A percentile compares a stretch with the other conserved stretches of the same genome.
These are phyloP conservation scores for Aldrovandia affinis DNA, from an alignment of 2,797 vertebrate genomes.

Conservation along the genomic window DNA sequence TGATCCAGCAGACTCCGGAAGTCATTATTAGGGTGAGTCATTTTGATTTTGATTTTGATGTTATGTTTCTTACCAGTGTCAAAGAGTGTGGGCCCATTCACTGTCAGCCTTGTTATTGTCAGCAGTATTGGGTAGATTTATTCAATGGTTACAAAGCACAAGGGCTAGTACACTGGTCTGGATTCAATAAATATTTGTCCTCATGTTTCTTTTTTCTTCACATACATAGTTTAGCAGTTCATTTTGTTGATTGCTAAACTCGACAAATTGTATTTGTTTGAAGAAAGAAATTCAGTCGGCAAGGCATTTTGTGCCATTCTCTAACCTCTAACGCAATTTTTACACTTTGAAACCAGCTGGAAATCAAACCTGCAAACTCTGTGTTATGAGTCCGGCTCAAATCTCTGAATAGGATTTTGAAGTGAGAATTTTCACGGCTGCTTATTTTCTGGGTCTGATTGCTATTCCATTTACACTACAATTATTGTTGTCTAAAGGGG, in stretches of 20 bases:
- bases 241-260: not conserved
- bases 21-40: conserved; percentile 90
- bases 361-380: too few species aligned
- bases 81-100: not conserved
- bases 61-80: not conserved
- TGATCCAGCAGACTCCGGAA: conserved; percentile 92
- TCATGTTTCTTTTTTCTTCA: not conserved
- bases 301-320: too few species aligned
- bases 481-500: not conserved
- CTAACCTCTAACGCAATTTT: too few species aligned
- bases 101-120: not conserved
- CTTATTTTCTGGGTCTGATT: not conserved
- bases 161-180: not conserved
- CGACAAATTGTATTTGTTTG: not conserved
- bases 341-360: too few species aligned
- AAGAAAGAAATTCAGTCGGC: not conserved
- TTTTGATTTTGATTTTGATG: not conserved
- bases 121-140: not conserved
- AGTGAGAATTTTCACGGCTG: too few species aligned
- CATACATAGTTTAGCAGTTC: not conserved
- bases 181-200: not conserved
- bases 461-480: not conserved
- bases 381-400: too few species aligned
- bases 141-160: not conserved
- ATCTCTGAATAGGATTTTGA: too few species aligned